Conservation (phyloP, 2,797 vertebrate species). For the Siniperca undulata region DNA sequence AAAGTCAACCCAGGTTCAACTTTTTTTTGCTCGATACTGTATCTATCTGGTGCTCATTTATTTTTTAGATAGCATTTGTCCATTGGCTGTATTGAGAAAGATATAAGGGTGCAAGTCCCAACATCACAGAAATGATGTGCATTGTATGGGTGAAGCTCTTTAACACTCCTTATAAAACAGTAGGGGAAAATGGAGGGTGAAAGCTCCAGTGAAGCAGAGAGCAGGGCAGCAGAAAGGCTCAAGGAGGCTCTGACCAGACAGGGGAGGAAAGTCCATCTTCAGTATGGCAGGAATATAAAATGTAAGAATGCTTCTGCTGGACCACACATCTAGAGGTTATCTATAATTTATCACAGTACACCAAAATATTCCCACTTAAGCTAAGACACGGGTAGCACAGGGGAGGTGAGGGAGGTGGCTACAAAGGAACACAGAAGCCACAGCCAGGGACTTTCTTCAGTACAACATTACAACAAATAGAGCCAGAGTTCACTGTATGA, state of each 20-base stretch:
- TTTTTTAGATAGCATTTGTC: background rate
- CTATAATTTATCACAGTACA: constrained; percentile 50
- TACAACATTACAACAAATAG: background rate
- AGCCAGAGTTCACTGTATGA: background rate
- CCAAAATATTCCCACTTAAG: constrained; percentile 46
- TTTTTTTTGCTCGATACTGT: no score
- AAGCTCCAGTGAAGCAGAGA: constrained; percentile 3
- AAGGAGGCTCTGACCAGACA: background rate
- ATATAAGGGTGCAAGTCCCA: background rate
- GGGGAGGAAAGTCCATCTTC: background rate
- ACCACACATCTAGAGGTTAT: constrained; percentile 30
- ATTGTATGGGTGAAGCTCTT: background rate
- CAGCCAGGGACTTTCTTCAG: background rate
- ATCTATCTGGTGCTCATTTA: background rate
- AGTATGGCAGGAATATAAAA: constrained; percentile 19
- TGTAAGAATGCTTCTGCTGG: constrained; percentile 26
- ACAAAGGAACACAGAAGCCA: background rate
- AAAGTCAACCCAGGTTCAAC: no score
- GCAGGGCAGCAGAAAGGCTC: background rate
- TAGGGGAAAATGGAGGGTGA: background rate
- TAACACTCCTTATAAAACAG: background rate
- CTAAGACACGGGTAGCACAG: background rate
- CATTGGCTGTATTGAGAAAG: background rate
- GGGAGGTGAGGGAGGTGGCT: background rate
- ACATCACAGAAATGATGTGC: background rate